These are phyloP conservation scores for Actenoides lindsayi DNA, from an alignment of 2,113 vertebrate species.

Conservation along the genomic window DNA sequence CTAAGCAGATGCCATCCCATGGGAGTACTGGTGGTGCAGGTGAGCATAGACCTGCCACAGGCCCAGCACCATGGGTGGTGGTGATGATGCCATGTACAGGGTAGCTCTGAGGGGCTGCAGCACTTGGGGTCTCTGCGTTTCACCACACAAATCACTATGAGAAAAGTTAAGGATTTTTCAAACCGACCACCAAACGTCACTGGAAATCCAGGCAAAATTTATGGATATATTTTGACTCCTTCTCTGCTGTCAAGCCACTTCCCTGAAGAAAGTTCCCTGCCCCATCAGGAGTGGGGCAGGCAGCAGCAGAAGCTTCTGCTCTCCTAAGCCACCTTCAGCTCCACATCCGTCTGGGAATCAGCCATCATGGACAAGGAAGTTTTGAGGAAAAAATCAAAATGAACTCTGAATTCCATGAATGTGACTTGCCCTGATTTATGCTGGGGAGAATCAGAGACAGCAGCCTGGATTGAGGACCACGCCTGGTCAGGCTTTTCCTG, in stretches of 20 bases:
- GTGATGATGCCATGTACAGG: neutral
- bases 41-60: fast-evolving
- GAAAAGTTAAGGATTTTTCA: neutral
- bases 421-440: neutral
- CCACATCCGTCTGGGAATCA: neutral
- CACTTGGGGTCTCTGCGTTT: neutral
- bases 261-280: neutral
- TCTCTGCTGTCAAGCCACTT: neutral
- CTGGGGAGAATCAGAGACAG: neutral
- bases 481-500: neutral
- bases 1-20: neutral
- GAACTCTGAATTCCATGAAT: neutral
- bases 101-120: neutral
- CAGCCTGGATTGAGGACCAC: neutral
- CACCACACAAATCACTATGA: neutral
- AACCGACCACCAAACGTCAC: neutral
- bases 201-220: neutral
- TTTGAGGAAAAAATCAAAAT: neutral
- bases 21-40: fast-evolving
- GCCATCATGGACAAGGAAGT: fast-evolving
- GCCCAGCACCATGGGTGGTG: neutral
- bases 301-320: neutral
- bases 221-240: neutral
- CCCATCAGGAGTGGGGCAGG: neutral
- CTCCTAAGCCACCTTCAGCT: neutral